Evolutionary conservation across 2,113 vertebrate genomes (phyloP).

Genomic region (Archilochus colubris): DNA sequence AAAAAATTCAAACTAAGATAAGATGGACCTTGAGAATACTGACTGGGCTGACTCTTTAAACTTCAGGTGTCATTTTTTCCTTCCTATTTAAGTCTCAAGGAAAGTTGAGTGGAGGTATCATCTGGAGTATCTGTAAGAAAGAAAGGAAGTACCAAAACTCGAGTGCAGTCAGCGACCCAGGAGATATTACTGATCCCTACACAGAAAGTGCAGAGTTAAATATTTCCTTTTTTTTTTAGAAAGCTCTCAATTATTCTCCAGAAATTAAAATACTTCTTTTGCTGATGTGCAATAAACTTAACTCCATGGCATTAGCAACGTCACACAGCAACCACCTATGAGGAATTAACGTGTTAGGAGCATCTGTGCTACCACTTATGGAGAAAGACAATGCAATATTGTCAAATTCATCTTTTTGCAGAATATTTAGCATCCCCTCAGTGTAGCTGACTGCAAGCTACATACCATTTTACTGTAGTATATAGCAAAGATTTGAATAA

Average conservation of each 20-base stretch:
- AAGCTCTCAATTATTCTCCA: not conserved
- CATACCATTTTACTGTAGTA: slow-evolving; percentile 46
- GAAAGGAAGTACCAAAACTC: not conserved
- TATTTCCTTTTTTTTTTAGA: not conserved
- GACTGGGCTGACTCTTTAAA: not conserved
- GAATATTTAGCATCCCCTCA: slow-evolving; percentile 46
- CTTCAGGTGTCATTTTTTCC: not conserved
- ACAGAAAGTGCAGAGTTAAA: not conserved
- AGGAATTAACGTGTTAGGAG: not conserved
- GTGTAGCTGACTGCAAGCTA: slow-evolving; percentile 45
- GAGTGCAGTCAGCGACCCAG: not conserved
- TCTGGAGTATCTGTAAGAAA: not conserved
- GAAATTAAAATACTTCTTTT: slow-evolving; percentile 14
- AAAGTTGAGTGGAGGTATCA: not conserved
- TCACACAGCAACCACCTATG: slow-evolving; percentile 16
- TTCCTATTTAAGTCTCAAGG: not conserved
- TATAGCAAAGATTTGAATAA: slow-evolving; percentile 70
- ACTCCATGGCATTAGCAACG: not conserved
- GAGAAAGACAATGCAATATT: slow-evolving; percentile 51
- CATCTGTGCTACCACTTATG: slow-evolving; percentile 54
- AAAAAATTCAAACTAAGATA: not conserved
- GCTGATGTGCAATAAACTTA: slow-evolving; percentile 18
- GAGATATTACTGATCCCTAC: not conserved
- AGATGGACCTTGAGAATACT: not conserved
- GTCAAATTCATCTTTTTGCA: slow-evolving; percentile 65